Evolutionary conservation across 92 coral and sea anemone species (phyloP).

Genomic region (Bergia puertoricense): DNA sequence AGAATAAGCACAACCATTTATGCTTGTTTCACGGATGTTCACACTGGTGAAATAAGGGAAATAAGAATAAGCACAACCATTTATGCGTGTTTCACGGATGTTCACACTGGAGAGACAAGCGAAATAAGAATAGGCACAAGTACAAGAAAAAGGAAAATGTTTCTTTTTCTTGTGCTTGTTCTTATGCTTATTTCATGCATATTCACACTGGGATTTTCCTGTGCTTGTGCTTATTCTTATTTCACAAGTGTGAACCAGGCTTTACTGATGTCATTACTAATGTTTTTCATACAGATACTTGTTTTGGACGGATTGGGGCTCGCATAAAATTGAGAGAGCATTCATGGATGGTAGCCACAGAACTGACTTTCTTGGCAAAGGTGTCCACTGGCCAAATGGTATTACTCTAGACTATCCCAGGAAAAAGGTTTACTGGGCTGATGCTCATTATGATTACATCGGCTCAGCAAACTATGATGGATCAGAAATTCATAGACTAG

Average conservation of each 20-base stretch:
- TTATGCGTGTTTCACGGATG: too few species aligned
- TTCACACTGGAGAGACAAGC: too few species aligned
- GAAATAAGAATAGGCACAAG: too few species aligned
- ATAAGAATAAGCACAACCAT: too few species aligned
- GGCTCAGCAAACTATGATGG: constrained; percentile 81
- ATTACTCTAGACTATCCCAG: constrained; percentile 86
- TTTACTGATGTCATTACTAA: neutral
- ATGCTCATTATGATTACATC: constrained; percentile 67
- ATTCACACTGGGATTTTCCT: neutral
- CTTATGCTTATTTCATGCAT: too few species aligned
- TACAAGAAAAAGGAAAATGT: too few species aligned
- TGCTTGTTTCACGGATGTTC: too few species aligned
- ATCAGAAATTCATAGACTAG: constrained; percentile 49
- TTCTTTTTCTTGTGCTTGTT: too few species aligned
- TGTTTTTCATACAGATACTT: constrained; percentile 59
- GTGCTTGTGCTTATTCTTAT: neutral
- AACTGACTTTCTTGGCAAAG: constrained; percentile 46
- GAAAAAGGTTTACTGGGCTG: constrained; percentile 87
- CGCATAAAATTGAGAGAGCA: constrained; percentile 80
- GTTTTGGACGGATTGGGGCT: constrained; percentile 98
- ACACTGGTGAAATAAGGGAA: too few species aligned
- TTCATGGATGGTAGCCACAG: constrained; percentile 89
- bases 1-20: too few species aligned
- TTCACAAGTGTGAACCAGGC: too few species aligned
- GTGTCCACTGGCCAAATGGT: constrained; percentile 81